Conservation (phyloP, 2,797 vertebrate species). For the Pachyuromys duprasi region DNA sequence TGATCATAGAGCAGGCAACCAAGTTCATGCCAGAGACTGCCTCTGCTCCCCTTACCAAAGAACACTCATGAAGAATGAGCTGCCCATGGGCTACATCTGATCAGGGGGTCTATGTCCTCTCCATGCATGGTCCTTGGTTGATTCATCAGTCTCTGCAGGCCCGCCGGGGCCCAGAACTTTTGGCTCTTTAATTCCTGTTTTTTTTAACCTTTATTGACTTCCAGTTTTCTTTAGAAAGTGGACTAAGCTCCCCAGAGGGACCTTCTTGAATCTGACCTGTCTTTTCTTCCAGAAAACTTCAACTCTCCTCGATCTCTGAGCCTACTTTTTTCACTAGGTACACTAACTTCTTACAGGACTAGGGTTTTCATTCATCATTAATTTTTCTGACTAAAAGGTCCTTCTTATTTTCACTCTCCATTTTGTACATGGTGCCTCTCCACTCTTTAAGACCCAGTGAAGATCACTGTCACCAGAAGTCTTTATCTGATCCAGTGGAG, state of each 20-base stretch:
- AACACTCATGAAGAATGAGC: too few species aligned
- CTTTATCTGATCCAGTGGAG: background rate
- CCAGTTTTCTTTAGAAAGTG: background rate
- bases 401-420: background rate
- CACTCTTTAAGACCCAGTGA: background rate
- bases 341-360: background rate
- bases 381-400: background rate
- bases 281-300: background rate
- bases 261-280: background rate
- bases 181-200: background rate
- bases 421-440: background rate
- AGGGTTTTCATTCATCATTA: background rate
- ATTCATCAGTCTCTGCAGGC: too few species aligned
- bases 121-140: too few species aligned
- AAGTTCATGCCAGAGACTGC: too few species aligned
- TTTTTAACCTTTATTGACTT: background rate
- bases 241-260: background rate
- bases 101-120: too few species aligned
- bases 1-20: too few species aligned
- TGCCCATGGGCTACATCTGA: too few species aligned
- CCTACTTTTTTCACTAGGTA: background rate
- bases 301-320: background rate
- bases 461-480: conserved; percentile 12
- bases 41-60: too few species aligned
- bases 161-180: too few species aligned